Conservation (phyloP, 2,113 vertebrate species). For the Pluvialis apricaria region DNA sequence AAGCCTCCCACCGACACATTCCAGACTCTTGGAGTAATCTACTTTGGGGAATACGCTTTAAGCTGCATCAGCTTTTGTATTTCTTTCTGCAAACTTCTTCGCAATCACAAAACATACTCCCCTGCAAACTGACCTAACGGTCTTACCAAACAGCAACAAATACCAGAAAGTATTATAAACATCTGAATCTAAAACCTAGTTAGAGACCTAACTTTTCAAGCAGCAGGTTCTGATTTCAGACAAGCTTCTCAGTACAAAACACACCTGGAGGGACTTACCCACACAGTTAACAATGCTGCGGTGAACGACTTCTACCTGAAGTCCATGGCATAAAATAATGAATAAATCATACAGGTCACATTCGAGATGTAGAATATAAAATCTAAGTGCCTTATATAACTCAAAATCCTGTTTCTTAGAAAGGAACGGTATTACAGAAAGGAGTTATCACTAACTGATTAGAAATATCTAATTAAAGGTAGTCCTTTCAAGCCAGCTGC, state of each 20-base stretch:
- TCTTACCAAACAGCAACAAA: background rate
- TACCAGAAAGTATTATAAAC: background rate
- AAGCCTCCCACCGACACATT: conserved; percentile 63
- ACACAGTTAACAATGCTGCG: fast-evolving
- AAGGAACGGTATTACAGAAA: background rate
- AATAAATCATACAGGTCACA: background rate
- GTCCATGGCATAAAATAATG: background rate
- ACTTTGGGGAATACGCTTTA: conserved; percentile 35
- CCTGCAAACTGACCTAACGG: background rate
- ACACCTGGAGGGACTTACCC: background rate
- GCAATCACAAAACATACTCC: background rate
- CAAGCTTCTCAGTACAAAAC: background rate
- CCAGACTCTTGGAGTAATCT: conserved; percentile 48
- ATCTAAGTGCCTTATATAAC: background rate
- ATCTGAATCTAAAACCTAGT: background rate
- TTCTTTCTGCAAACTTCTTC: background rate
- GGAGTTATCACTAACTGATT: background rate
- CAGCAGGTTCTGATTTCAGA: background rate
- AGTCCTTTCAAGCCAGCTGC: background rate
- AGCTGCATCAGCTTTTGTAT: conserved; percentile 30
- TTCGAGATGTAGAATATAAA: background rate
- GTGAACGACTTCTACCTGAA: background rate
- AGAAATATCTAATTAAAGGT: background rate
- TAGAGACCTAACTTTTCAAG: background rate
- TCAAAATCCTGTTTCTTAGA: background rate